Evolutionary conservation across 1,140 invertebrate genomes (phyloP).

Genomic region (Tetraneura akinire): DNA sequence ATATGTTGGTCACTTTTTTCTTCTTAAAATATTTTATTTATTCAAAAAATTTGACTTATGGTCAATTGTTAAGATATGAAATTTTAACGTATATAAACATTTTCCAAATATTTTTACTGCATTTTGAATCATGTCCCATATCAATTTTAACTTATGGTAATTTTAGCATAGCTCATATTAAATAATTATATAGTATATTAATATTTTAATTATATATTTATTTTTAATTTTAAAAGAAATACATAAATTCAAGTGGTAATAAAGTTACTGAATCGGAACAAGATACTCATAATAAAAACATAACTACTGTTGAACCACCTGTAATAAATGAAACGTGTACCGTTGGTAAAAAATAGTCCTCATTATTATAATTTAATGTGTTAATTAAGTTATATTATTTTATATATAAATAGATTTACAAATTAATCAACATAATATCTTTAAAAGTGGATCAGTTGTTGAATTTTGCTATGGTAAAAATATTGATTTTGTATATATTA

Average conservation of each 20-base stretch:
- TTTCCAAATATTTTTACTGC: too few relatives aligned
- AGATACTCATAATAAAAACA: not conserved
- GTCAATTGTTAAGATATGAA: too few relatives aligned
- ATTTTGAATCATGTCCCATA: too few relatives aligned
- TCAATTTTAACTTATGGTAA: too few relatives aligned
- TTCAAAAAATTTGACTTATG: too few relatives aligned
- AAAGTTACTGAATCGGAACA: not conserved
- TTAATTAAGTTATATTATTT: not conserved
- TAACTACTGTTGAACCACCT: not conserved
- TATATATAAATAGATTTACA: not conserved
- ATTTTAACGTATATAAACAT: too few relatives aligned
- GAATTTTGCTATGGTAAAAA: conserved; percentile 14
- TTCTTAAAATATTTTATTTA: too few relatives aligned
- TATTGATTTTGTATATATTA: conserved; percentile 14
- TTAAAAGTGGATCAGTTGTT: conserved; percentile 7
- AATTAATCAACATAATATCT: not conserved
- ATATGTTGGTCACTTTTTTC: too few relatives aligned
- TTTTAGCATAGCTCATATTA: too few relatives aligned
- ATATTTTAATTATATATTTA: too few relatives aligned
- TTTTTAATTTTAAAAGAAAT: not conserved
- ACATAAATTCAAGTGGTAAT: not conserved
- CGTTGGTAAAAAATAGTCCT: not conserved
- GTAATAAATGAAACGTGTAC: not conserved
- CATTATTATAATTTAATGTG: not conserved
- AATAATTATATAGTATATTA: too few relatives aligned